phyloP scores from a whole-genome alignment of 2,113 vertebrate genomes.

The Orientallactaga bullata region DNA sequence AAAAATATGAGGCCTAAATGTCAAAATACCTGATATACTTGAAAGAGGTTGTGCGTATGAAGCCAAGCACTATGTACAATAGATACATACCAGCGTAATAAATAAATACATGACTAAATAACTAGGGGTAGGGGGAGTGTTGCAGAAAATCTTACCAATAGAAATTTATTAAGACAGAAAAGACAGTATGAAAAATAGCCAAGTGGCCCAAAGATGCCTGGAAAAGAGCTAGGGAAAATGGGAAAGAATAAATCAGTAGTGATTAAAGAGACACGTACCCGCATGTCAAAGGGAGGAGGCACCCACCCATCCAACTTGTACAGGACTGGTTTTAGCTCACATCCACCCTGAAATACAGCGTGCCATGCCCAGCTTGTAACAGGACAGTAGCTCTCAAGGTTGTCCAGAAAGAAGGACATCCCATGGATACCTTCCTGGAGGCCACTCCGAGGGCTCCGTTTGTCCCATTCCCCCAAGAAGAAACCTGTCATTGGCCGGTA shows the following conservation, averaged over 20 bases:
- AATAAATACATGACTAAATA: background rate
- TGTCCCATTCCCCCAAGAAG: constrained; percentile 26
- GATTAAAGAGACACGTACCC: background rate
- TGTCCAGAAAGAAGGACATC: background rate
- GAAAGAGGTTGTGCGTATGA: background rate
- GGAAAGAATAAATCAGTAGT: background rate
- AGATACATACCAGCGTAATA: background rate
- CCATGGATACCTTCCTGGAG: background rate
- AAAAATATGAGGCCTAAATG: background rate
- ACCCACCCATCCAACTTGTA: background rate
- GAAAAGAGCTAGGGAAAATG: background rate
- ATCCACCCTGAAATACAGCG: background rate
- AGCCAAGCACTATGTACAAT: background rate
- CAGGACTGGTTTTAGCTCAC: background rate
- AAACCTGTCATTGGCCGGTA: background rate
- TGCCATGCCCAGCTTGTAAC: background rate
- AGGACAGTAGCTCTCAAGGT: background rate
- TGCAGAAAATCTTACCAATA: background rate
- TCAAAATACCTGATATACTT: background rate
- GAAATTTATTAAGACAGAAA: constrained; percentile 43
- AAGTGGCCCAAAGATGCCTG: background rate
- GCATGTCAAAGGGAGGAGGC: background rate
- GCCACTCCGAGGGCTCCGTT: background rate
- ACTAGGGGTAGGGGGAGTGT: background rate
- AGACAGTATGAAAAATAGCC: background rate